Conservation (phyloP, 2,797 vertebrate species). For the Falco naumanni region DNA sequence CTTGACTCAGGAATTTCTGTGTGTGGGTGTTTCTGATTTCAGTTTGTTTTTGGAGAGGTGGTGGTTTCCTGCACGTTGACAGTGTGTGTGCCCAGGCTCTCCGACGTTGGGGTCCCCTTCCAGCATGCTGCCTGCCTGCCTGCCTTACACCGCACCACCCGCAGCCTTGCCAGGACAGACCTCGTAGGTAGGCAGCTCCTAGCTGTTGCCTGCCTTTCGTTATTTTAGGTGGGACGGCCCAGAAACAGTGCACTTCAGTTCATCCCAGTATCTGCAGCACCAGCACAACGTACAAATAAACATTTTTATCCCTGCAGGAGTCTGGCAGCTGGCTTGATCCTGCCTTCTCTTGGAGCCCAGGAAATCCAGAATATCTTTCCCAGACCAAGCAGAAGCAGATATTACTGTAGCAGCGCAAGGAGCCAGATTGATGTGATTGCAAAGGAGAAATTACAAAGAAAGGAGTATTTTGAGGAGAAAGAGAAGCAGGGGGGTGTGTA, state of each 20-base stretch:
- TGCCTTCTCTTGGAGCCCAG: neutral
- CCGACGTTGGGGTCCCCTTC: accelerated
- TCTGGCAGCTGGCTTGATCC: neutral
- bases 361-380: neutral
- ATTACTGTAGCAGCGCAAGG: neutral
- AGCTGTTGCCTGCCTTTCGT: neutral
- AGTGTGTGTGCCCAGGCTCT: neutral
- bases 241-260: neutral
- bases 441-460: neutral
- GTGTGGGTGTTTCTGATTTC: neutral
- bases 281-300: neutral
- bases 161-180: neutral
- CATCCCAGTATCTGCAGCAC: neutral
- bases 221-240: neutral
- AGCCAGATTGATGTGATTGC: neutral
- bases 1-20: neutral
- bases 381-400: neutral
- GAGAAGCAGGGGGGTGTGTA: neutral
- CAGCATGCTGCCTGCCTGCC: neutral
- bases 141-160: neutral
- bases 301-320: neutral
- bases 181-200: neutral
- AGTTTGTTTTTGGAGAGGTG: neutral
- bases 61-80: neutral
- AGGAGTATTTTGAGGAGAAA: neutral